Evolutionary conservation across 1,140 invertebrate species (phyloP), one percentile per base, ranked within the genome.

Genomic region (Scaptomyza montana): DNA sequence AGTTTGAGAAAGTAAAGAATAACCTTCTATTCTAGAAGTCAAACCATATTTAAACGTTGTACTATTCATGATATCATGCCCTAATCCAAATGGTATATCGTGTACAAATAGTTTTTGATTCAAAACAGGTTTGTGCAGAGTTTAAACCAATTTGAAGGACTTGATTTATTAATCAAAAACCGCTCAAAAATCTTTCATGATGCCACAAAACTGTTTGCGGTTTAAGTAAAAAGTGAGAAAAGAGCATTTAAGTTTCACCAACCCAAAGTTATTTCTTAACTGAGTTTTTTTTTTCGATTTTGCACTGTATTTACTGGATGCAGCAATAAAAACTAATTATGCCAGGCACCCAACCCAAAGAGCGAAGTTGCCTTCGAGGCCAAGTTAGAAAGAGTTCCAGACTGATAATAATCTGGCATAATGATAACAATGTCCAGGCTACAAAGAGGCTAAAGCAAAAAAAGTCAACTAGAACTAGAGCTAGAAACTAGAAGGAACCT

Each of bases 301-400:
- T 43, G 5, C 39, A n/a, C 16, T 84, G 66, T 87, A 78, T 87
- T 85, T 85, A 54, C 63, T 77, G 63, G 69, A 67, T 51, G 33
- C 47, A 57, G 84, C 84, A 75, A 89, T 78, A 78, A 89, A 86
- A 89, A 79, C 76, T 87, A 87, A 87, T 87, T 87, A 89, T 67
- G 69, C 55, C 82, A 66, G 59, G 66, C 63, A 33, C 47, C 19
- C 69, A 59, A 57, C 41, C 63, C 49, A 30, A 19, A 50, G 5
- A 71, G 47, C 53, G 51, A 63, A 55, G 66, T 41, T 30, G n/a
- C 19, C 36, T 28, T 25, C 19, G 28, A 25, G 50, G 28, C 21
- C 50, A 45, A 43, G 41, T n/a, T 28, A 7, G 2, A 36, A 50
- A 19, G 19, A 43, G 41, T 33, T 41, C 25, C 51, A 53, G 47